Evolutionary conservation across 2,888 invertebrate species (phyloP).

Genomic region (Mesopsocus fuscifrons): DNA sequence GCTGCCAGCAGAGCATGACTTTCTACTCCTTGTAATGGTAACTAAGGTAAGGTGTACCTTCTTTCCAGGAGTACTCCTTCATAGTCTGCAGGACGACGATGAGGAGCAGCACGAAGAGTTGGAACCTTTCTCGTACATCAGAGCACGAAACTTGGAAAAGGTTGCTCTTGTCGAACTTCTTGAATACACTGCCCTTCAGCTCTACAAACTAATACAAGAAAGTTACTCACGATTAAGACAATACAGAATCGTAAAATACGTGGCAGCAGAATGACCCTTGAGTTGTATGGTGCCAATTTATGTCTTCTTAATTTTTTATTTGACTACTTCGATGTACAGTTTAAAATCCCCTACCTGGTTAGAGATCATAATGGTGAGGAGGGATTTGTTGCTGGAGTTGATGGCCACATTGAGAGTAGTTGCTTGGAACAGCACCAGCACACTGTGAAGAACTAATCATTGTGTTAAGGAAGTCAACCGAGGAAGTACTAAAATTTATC

Average conservation of each 20-base stretch:
- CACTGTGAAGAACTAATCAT: slow-evolving; percentile 53
- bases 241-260: too few species aligned
- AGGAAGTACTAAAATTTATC: too few species aligned
- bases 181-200: slow-evolving; percentile 95
- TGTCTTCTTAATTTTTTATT: too few species aligned
- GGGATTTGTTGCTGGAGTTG: slow-evolving; percentile 94
- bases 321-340: too few species aligned
- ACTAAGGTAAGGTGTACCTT: slow-evolving; percentile 25
- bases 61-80: slow-evolving; percentile 93
- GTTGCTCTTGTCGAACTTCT: slow-evolving; percentile 98
- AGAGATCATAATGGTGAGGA: slow-evolving; percentile 98
- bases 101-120: slow-evolving; percentile 72
- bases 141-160: slow-evolving; percentile 95
- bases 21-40: neutral
- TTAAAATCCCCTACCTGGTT: slow-evolving; percentile 73
- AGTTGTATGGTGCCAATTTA: too few species aligned
- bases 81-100: slow-evolving; percentile 94
- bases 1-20: too few species aligned
- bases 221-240: too few species aligned
- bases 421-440: slow-evolving; percentile 84
- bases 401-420: slow-evolving; percentile 98
- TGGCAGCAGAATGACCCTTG: too few species aligned
- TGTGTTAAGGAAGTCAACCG: slow-evolving; percentile 9
- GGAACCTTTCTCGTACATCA: slow-evolving; percentile 92
- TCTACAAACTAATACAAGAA: slow-evolving; percentile 99